A percentile compares a stretch with the other conserved stretches of the same genome.
phyloP scores from a whole-genome alignment of 2,113 vertebrate species.

The Ptychochromis oligacanthus region DNA sequence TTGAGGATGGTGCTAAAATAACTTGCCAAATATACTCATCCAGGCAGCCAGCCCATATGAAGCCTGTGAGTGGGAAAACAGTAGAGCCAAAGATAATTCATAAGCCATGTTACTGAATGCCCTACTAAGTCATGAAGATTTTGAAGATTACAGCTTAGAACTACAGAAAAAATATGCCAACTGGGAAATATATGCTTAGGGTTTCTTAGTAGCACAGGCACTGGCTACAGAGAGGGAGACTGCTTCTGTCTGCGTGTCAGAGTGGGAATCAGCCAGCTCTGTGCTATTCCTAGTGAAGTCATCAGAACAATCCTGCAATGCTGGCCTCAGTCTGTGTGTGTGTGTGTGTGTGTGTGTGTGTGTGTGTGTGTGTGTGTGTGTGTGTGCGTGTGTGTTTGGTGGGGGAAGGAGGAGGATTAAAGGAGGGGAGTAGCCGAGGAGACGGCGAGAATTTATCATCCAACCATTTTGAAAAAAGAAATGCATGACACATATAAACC shows the following conservation, averaged over 20 bases:
- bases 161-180: not conserved
- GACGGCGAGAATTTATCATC: slow-evolving; percentile 34
- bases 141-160: not conserved
- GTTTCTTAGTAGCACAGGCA: slow-evolving; percentile 15
- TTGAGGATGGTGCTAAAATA: not conserved
- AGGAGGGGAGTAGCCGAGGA: slow-evolving; percentile 21
- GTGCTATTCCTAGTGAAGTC: slow-evolving; percentile 58
- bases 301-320: slow-evolving; percentile 40
- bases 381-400: slow-evolving; percentile 9
- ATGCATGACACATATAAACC: not conserved
- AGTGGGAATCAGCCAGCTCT: slow-evolving; percentile 59
- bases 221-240: slow-evolving; percentile 3
- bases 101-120: not conserved
- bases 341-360: not conserved
- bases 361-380: not conserved
- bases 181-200: not conserved
- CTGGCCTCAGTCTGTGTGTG: not conserved
- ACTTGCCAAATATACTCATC: not conserved
- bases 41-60: not conserved
- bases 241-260: slow-evolving; percentile 67
- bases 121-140: not conserved
- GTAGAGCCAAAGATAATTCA: not conserved
- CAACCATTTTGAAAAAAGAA: slow-evolving; percentile 12
- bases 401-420: not conserved
- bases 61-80: not conserved